Percentiles rank a stretch among this genome's conserved stretches.
Evolutionary conservation across 1,140 invertebrate species (phyloP).

Genomic region (Cataglyphis hispanica): DNA sequence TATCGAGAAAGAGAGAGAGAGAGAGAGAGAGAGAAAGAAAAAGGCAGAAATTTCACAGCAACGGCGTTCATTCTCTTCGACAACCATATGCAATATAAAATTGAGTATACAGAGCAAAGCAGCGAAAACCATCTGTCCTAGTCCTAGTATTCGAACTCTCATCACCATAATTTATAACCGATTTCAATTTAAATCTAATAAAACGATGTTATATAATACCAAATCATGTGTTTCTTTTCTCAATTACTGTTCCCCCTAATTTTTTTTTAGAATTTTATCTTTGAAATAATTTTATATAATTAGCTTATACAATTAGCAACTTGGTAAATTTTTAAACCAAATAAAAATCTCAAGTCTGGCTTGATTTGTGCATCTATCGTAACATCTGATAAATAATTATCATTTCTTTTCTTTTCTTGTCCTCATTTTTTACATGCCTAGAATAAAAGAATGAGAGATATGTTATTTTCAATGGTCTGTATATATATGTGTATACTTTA

Average conservation of each 20-base stretch:
- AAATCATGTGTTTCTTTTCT: background rate
- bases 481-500: no score
- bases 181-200: slow-evolving; percentile 80
- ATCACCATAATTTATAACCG: slow-evolving; percentile 79
- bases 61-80: slow-evolving; percentile 69
- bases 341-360: no score
- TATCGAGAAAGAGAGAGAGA: background rate
- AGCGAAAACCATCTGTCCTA: slow-evolving; percentile 79
- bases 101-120: slow-evolving; percentile 75
- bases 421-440: no score
- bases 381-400: no score
- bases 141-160: slow-evolving; percentile 79
- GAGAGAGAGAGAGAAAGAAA: background rate
- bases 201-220: slow-evolving; percentile 76
- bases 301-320: background rate
- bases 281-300: background rate
- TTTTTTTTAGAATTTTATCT: background rate
- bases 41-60: slow-evolving; percentile 49
- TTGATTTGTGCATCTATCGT: no score
- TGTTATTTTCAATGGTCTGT: no score
- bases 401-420: no score
- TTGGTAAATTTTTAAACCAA: no score
- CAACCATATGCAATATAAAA: slow-evolving; percentile 73
- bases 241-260: background rate
- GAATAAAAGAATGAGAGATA: no score